Evolutionary conservation across 1,140 invertebrate species (phyloP).

Genomic region (Oreohelix idahoensis): DNA sequence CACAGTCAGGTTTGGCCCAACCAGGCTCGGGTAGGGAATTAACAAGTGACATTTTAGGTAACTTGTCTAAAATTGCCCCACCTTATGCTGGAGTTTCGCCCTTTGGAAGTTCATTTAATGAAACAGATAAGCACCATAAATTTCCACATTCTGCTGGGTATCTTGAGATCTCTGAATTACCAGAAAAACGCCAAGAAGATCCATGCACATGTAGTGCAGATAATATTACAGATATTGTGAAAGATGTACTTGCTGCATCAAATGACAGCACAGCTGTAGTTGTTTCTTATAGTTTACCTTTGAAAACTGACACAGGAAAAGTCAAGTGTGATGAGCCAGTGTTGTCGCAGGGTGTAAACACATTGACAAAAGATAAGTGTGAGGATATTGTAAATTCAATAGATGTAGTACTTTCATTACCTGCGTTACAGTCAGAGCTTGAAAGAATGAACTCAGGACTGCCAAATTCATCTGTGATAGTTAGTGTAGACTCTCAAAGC

Average conservation of each 20-base stretch:
- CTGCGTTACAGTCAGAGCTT: background rate
- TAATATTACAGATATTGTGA: background rate
- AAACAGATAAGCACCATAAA: background rate
- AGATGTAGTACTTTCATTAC: background rate
- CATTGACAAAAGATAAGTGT: background rate
- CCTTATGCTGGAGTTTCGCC: background rate
- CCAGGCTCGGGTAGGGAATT: background rate
- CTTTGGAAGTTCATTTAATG: too few relatives aligned
- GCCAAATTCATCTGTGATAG: constrained; percentile 1
- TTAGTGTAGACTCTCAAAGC: constrained; percentile 12
- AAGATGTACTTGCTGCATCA: background rate
- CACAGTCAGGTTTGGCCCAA: background rate
- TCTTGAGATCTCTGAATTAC: background rate
- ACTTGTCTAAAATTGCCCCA: background rate
- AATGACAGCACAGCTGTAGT: background rate
- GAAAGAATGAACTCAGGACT: constrained; percentile 9
- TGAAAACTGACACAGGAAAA: background rate
- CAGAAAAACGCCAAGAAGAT: background rate
- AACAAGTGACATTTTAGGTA: background rate
- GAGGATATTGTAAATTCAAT: background rate
- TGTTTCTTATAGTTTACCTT: background rate
- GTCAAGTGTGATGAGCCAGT: background rate
- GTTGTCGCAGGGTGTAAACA: background rate
- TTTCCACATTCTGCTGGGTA: background rate
- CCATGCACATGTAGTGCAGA: background rate